Base-by-base conservation (phyloP, 2,113 vertebrate genomes). In the Pungitius pungitius region DNA sequence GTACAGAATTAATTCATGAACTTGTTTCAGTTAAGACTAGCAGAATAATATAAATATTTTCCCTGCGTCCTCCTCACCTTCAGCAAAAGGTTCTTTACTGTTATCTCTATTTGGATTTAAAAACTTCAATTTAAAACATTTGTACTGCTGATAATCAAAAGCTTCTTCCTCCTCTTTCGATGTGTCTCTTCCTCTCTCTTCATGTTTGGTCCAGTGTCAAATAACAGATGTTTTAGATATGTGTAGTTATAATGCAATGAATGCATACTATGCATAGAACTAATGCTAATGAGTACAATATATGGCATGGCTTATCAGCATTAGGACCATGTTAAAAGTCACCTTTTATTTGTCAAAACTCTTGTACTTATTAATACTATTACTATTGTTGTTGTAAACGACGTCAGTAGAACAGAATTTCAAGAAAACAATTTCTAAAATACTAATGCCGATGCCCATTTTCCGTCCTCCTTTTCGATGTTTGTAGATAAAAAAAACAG, bases 121-220 rank as follows among this genome's bases (percentile, higher is more conserved):
- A n/a, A n/a, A n/a, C n/a, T n/a, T n/a, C n/a, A n/a, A n/a, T n/a
- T n/a, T n/a, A n/a, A 87, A 86, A 87, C 85, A 82, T 80, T 57
- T 39, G 33, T 60, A 59, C 62, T 80, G 76, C 39, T 76, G 80
- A 86, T 87, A 83, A 85, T 82, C 71, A 64, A 64, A 63, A 78
- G 47, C 76, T 8, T 72, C 68, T 78, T 76, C 66, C 49, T 64
- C 60, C 68, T 45, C 51, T 73, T 71, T 20, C n/a, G 67, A 54
- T 24, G 49, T 73, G 75, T 26, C 73, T 56, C 20, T 39, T 17
- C 15, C 52, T 66, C 30, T 39, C 27, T 13, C 45, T 60, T 7
- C 22, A 6, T 61, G 17, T 33, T 13, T 60, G 30, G 30, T n/a
- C 42, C 52, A n/a, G 14, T 56, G 49, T 84, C 75, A 73, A 56